These are phyloP conservation scores for Rafetus swinhoei DNA, from an alignment of 2,113 vertebrate species.

Conservation along the genomic window DNA sequence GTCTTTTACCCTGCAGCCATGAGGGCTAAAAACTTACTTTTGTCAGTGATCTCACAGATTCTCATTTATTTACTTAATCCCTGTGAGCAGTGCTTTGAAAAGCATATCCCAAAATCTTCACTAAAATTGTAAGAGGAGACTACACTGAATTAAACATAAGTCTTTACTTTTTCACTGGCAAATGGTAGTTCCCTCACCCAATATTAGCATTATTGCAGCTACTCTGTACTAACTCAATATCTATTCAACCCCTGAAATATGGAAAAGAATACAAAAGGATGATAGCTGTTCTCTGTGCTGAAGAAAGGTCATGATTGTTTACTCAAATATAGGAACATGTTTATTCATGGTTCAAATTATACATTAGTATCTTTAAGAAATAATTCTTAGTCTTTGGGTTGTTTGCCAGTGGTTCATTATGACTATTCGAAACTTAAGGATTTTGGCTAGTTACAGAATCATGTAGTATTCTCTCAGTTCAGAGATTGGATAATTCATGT, in stretches of 20 bases:
- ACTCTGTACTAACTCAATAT: background rate
- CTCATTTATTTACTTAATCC: background rate
- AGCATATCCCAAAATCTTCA: background rate
- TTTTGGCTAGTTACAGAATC: background rate
- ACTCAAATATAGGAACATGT: accelerated
- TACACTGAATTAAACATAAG: background rate
- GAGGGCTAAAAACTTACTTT: background rate
- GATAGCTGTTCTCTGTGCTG: accelerated
- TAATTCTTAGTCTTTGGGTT: background rate
- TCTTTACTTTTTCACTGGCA: background rate
- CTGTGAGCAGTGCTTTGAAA: background rate
- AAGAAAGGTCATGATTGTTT: background rate
- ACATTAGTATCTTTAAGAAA: accelerated
- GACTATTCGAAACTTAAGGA: background rate
- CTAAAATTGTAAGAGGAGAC: background rate
- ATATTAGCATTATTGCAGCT: background rate
- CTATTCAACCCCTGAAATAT: background rate
- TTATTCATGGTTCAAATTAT: background rate
- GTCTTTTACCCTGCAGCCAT: background rate
- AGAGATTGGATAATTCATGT: background rate
- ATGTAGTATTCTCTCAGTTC: background rate
- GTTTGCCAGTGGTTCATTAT: background rate
- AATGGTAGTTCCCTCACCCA: background rate
- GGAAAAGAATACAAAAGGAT: background rate
- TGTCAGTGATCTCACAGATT: background rate